Percentiles rank a stretch among this genome's conserved stretches.
Conservation (phyloP, 2,888 invertebrate species). For the Vandiemenella viatica region DNA sequence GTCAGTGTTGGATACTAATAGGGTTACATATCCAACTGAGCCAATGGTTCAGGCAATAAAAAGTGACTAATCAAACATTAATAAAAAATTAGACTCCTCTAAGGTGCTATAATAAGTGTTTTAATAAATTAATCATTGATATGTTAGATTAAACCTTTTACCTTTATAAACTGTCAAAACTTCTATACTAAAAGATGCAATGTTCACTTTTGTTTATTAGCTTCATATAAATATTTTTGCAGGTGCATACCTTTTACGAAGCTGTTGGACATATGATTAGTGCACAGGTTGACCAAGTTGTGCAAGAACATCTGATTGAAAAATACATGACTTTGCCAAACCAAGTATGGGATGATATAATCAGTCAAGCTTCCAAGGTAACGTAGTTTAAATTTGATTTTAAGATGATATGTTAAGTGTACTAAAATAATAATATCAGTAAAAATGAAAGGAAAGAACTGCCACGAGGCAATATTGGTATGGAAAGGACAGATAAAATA, state of each 20-base stretch:
- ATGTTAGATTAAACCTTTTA: too few species aligned
- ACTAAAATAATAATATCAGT: not conserved
- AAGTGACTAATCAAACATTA: too few species aligned
- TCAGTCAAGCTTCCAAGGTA: conserved; percentile 82
- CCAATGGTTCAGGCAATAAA: too few species aligned
- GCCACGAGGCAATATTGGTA: too few species aligned
- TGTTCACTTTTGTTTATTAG: not conserved
- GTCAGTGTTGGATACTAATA: too few species aligned
- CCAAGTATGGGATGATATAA: conserved; percentile 97
- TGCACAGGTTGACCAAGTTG: conserved; percentile 78
- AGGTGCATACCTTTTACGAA: conserved; percentile 94
- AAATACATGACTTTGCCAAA: conserved; percentile 96
- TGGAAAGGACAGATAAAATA: too few species aligned
- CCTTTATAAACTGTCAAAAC: not conserved
- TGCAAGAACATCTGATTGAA: conserved; percentile 89
- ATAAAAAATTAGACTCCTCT: too few species aligned
- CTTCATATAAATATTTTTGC: not conserved
- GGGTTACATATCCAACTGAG: too few species aligned
- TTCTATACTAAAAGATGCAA: not conserved
- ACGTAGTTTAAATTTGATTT: conserved; percentile 1
- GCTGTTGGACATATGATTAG: conserved; percentile 99
- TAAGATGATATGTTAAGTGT: conserved; percentile 1
- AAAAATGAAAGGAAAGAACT: too few species aligned
- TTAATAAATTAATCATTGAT: too few species aligned
- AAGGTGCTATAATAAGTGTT: too few species aligned